A percentile compares a stretch with the other conserved stretches of the same genome.
Evolutionary conservation across 2,888 invertebrate species (phyloP).

Genomic region (Drosophila borborema): DNA sequence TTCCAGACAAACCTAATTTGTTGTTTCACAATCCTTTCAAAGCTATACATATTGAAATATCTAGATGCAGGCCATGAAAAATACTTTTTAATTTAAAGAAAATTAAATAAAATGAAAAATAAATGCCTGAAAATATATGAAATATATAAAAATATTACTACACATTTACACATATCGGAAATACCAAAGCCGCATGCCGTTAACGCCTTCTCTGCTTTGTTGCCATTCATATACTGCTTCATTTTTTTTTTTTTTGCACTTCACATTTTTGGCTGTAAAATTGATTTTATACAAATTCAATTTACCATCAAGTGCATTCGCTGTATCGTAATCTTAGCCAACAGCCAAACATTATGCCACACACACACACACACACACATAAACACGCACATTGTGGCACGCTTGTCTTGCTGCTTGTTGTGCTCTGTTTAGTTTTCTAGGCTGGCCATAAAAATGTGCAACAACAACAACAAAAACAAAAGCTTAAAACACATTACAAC

Average conservation of each 20-base stretch:
- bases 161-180: neutral
- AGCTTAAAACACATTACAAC: constrained; percentile 60
- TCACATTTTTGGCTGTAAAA: neutral
- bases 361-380: constrained; percentile 17
- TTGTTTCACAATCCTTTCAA: neutral
- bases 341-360: constrained; percentile 61
- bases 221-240: neutral
- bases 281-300: constrained; percentile 36
- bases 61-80: neutral
- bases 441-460: constrained; percentile 35
- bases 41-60: neutral
- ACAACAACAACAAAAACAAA: constrained; percentile 15
- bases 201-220: neutral
- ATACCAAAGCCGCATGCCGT: neutral
- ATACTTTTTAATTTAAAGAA: too few species aligned
- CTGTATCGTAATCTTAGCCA: constrained; percentile 59
- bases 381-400: constrained; percentile 6
- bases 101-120: neutral
- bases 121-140: neutral
- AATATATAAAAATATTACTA: neutral
- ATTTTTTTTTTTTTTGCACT: neutral
- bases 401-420: constrained; percentile 63
- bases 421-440: constrained; percentile 81
- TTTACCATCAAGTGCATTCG: constrained; percentile 59
- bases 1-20: neutral